Conservation (phyloP, 2,888 invertebrate genomes). For the Unio delphinus region DNA sequence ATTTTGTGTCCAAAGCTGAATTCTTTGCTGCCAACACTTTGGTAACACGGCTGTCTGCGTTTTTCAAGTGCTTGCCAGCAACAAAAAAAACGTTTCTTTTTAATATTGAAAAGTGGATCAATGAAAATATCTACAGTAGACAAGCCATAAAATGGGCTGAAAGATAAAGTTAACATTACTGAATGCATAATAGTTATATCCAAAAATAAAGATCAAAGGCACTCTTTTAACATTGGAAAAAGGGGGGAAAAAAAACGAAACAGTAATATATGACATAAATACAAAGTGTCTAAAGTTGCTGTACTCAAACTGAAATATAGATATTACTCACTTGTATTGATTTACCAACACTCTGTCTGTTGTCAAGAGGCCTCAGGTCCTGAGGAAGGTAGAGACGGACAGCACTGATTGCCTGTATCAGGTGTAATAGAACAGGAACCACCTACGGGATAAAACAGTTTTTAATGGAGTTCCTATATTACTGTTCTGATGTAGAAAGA, state of each 20-base stretch:
- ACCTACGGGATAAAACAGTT: conserved; percentile 55
- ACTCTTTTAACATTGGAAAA: neutral
- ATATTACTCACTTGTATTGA: conserved; percentile 61
- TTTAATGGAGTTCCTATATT: neutral
- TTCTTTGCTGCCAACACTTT: no score
- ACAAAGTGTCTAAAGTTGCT: neutral
- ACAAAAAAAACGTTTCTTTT: no score
- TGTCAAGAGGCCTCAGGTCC: conserved; percentile 89
- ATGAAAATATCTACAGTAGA: no score
- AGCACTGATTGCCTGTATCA: conserved; percentile 87
- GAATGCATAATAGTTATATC: no score
- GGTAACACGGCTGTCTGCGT: no score
- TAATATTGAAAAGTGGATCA: no score
- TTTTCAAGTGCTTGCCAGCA: no score
- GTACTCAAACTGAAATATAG: neutral
- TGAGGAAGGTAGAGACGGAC: conserved; percentile 91
- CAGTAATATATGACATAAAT: neutral
- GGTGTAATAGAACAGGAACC: conserved; percentile 86
- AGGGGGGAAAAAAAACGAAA: neutral
- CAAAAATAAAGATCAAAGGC: neutral
- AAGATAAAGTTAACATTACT: no score
- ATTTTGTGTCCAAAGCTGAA: no score
- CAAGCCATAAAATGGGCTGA: no score
- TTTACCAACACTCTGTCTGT: conserved; percentile 83
- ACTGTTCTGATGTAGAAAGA: no score